A percentile compares a stretch with the other conserved stretches of the same genome.
phyloP scores from a whole-genome alignment of 2,797 vertebrate genomes.

The Siniperca undulata region DNA sequence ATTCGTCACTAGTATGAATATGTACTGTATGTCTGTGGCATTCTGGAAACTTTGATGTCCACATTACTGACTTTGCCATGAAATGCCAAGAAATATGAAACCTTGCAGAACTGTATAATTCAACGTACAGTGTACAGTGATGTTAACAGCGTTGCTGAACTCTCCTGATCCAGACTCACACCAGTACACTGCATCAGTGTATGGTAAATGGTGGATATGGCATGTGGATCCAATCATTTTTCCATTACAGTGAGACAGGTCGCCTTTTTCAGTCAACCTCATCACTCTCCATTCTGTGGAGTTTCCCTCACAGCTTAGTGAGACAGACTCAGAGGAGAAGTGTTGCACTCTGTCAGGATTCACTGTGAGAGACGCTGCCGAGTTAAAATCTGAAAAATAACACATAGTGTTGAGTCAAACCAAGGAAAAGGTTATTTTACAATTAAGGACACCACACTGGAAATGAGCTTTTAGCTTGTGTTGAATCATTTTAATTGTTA shows the following conservation, averaged over 20 bases:
- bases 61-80: no score
- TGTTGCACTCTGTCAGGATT: conserved; percentile 58
- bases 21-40: no score
- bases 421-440: neutral
- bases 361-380: conserved; percentile 51
- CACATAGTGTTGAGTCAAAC: neutral
- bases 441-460: no score
- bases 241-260: neutral
- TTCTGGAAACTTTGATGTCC: no score
- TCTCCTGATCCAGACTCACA: conserved; percentile 31
- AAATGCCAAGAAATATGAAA: no score
- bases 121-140: conserved; percentile 22
- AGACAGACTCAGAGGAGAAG: conserved; percentile 37
- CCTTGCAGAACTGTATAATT: no score
- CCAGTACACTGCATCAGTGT: conserved; percentile 46
- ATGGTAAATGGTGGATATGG: neutral
- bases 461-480: no score
- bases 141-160: conserved; percentile 54
- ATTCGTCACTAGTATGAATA: no score
- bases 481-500: neutral
- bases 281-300: conserved; percentile 44
- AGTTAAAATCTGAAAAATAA: conserved; percentile 21
- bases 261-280: neutral
- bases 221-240: conserved; percentile 24
- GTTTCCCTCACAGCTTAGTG: conserved; percentile 56